Conservation (phyloP, 2,797 vertebrate species). For the Chrosomus eos region DNA sequence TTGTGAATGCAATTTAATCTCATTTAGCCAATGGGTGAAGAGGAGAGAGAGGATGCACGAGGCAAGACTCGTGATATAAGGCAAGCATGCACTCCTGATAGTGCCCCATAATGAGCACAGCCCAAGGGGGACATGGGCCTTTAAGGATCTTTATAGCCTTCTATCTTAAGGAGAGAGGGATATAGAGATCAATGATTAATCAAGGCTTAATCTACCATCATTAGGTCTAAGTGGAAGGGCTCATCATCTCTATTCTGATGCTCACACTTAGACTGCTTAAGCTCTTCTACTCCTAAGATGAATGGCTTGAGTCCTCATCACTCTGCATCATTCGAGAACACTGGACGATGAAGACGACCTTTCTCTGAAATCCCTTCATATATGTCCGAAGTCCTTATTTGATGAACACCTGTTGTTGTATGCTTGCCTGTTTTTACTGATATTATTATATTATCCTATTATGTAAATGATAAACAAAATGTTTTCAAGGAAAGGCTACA, state of each 20-base stretch:
- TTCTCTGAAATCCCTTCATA: constrained; percentile 15
- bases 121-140: constrained; percentile 55
- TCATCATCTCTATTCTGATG: constrained; percentile 51
- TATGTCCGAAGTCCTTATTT: background rate
- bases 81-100: constrained; percentile 36
- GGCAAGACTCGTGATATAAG: constrained; percentile 45
- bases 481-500: background rate
- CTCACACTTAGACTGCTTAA: constrained; percentile 54
- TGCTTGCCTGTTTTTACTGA: background rate
- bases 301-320: constrained; percentile 33
- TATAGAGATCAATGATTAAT: constrained; percentile 63
- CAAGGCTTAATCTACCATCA: constrained; percentile 61
- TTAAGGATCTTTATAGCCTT: constrained; percentile 49
- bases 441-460: background rate
- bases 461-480: background rate
- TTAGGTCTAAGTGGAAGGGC: constrained; percentile 60
- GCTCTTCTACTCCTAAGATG: constrained; percentile 49
- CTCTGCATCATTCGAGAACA: constrained; percentile 25
- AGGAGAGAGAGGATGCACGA: constrained; percentile 29
- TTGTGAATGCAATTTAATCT: constrained; percentile 48
- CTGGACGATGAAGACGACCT: constrained; percentile 44
- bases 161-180: constrained; percentile 48
- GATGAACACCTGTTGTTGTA: constrained; percentile 5
- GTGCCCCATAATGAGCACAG: constrained; percentile 50
- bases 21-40: constrained; percentile 45